Percentiles rank a stretch among this genome's conserved stretches.
These are phyloP conservation scores for Aegithalos caudatus DNA, from an alignment of 2,113 vertebrate genomes.

Conservation along the genomic window DNA sequence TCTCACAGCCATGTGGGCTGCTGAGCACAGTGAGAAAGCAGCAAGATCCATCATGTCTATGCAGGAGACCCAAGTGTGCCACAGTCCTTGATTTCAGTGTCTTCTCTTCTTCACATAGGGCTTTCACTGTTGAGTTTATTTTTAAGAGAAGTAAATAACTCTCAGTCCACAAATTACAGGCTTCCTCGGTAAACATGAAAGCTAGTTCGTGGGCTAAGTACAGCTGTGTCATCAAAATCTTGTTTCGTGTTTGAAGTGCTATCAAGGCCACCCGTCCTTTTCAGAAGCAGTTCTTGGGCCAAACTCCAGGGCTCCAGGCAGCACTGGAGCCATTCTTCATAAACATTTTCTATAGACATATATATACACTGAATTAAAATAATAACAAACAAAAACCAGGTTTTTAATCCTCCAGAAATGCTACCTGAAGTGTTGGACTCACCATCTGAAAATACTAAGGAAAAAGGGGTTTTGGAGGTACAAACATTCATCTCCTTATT, in stretches of 20 bases:
- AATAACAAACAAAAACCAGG: background rate
- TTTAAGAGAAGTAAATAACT: conserved; percentile 35
- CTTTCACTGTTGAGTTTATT: conserved; percentile 17
- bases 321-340: background rate
- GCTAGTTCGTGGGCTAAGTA: background rate
- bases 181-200: background rate
- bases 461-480: background rate
- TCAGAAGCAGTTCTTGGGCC: background rate
- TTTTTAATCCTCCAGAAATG: background rate
- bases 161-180: conserved; percentile 13
- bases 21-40: background rate
- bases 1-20: background rate
- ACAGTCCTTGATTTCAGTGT: background rate
- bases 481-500: background rate
- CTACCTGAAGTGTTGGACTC: background rate
- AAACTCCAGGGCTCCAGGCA: background rate
- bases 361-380: background rate
- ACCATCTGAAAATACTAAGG: conserved; percentile 2
- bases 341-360: background rate
- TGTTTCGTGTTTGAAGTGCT: background rate
- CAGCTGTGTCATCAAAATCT: background rate
- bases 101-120: background rate
- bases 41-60: background rate
- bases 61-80: background rate
- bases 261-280: background rate